Evolutionary conservation across 2,113 vertebrate species (phyloP).

Genomic region (Hippocampus zosterae): DNA sequence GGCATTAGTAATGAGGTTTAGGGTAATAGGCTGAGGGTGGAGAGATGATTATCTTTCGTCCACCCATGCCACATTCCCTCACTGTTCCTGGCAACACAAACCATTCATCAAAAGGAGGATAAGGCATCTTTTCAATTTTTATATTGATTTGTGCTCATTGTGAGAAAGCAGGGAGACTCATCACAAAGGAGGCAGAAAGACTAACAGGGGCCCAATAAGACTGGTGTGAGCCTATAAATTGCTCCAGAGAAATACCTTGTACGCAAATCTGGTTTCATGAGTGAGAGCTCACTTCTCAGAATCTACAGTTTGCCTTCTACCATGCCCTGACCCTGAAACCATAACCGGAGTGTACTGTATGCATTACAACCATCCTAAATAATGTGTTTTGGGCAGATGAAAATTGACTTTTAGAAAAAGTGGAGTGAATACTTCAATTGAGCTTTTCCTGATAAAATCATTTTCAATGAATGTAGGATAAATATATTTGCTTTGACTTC

Average conservation of each 20-base stretch:
- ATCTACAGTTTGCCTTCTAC: too few relatives aligned
- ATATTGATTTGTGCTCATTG: slow-evolving; percentile 61
- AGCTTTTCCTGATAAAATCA: background rate
- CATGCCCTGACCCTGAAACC: too few relatives aligned
- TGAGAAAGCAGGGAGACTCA: slow-evolving; percentile 36
- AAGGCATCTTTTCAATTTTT: slow-evolving; percentile 45
- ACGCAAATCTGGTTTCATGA: background rate
- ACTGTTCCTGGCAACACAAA: background rate
- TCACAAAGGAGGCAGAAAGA: slow-evolving; percentile 35
- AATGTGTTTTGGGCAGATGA: background rate
- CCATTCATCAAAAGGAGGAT: slow-evolving; percentile 47
- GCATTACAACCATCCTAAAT: too few relatives aligned
- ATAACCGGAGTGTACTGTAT: too few relatives aligned
- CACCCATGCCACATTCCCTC: background rate
- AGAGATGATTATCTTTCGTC: slow-evolving; percentile 60
- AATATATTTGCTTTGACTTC: too few relatives aligned
- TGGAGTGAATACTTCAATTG: background rate
- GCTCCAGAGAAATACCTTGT: background rate
- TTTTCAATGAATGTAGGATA: background rate
- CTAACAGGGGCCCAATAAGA: slow-evolving; percentile 2
- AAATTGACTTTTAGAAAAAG: background rate
- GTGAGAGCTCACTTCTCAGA: background rate
- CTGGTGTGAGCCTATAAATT: background rate
- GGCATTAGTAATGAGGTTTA: slow-evolving; percentile 51
- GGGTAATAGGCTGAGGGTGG: slow-evolving; percentile 59